These are phyloP conservation scores for Porites lobata DNA, from an alignment of 92 coral and sea anemone genomes.

Conservation along the genomic window DNA sequence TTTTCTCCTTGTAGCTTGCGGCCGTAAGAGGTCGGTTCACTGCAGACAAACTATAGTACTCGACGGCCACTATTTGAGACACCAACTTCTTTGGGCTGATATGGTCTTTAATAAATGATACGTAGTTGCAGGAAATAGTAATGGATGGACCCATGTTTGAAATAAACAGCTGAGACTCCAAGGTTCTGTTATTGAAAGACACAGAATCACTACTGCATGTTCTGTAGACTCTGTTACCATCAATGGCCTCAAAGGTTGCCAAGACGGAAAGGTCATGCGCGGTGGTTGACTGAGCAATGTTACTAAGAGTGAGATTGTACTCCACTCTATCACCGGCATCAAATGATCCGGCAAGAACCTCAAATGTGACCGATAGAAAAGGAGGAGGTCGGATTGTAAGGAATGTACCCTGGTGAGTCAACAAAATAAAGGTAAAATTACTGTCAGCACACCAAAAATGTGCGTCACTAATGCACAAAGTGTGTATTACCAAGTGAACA, in stretches of 20 bases:
- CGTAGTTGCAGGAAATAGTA: slow-evolving; percentile 62
- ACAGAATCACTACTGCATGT: slow-evolving; percentile 60
- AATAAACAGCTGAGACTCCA: slow-evolving; percentile 23
- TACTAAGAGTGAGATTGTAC: slow-evolving; percentile 63
- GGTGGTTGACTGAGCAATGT: slow-evolving; percentile 58
- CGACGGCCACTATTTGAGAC: slow-evolving; percentile 33
- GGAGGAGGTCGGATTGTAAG: slow-evolving; percentile 86
- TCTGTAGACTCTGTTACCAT: slow-evolving; percentile 26
- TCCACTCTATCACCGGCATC: slow-evolving; percentile 91
- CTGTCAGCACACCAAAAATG: background rate
- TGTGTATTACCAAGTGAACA: no score
- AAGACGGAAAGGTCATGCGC: slow-evolving; percentile 73
- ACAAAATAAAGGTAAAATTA: background rate
- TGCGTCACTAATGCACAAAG: no score
- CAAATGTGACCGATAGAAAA: slow-evolving; percentile 62
- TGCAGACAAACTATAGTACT: slow-evolving; percentile 60
- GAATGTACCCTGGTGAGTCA: slow-evolving; percentile 73
- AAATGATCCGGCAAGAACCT: slow-evolving; percentile 56
- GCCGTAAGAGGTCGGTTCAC: slow-evolving; percentile 55
- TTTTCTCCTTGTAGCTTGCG: slow-evolving; percentile 62
- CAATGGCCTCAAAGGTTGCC: slow-evolving; percentile 61
- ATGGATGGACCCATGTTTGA: slow-evolving; percentile 36
- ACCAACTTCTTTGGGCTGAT: slow-evolving; percentile 72
- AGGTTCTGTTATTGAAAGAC: slow-evolving; percentile 28
- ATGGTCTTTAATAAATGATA: slow-evolving; percentile 48